These are phyloP conservation scores for Mimumesa dahlbomi DNA, from an alignment of 2,888 invertebrate genomes.

Conservation along the genomic window DNA sequence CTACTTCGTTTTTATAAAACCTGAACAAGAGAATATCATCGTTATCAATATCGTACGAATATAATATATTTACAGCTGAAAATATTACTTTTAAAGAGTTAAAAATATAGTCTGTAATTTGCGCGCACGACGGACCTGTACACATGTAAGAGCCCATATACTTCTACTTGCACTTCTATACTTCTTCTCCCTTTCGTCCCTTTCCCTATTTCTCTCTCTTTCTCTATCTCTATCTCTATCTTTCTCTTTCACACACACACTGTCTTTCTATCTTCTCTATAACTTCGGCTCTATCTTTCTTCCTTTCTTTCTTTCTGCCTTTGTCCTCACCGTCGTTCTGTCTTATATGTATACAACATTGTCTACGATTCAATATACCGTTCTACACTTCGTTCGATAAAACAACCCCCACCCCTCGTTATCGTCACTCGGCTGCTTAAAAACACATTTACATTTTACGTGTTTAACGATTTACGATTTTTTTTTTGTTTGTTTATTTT, in stretches of 20 bases:
- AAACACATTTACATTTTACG: no score
- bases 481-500: neutral
- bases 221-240: slow-evolving; percentile 2
- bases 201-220: slow-evolving; percentile 18
- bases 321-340: no score
- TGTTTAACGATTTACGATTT: neutral
- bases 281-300: no score
- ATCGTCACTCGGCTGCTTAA: neutral
- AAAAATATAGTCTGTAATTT: slow-evolving; percentile 80
- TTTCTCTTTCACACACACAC: no score
- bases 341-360: no score
- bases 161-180: slow-evolving; percentile 55
- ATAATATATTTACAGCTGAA: slow-evolving; percentile 78
- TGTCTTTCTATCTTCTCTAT: no score
- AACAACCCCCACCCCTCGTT: neutral
- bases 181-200: slow-evolving; percentile 6
- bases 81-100: slow-evolving; percentile 79
- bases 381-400: no score
- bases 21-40: slow-evolving; percentile 76
- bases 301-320: no score
- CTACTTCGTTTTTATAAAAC: slow-evolving; percentile 65
- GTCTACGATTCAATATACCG: no score
- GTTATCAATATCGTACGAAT: slow-evolving; percentile 76
- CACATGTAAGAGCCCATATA: slow-evolving; percentile 68
- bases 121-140: slow-evolving; percentile 78